These are phyloP conservation scores for Grallaria varia DNA, from an alignment of 2,113 vertebrate species.

Conservation along the genomic window DNA sequence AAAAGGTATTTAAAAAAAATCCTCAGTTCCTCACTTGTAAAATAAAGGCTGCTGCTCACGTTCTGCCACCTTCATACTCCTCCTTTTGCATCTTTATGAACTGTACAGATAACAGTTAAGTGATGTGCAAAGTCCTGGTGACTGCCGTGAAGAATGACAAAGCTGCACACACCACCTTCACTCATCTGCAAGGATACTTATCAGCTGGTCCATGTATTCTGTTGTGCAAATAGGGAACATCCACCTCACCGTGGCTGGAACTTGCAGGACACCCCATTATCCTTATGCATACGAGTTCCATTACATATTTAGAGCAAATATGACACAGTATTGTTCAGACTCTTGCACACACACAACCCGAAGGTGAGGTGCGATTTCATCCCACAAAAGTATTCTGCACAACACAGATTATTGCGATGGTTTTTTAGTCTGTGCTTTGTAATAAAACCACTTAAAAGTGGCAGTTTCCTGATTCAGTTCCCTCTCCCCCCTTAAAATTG, in stretches of 20 bases:
- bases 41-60: neutral
- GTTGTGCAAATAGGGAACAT: neutral
- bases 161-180: neutral
- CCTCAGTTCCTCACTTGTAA: neutral
- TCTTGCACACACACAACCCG: neutral
- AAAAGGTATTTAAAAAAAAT: neutral
- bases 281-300: neutral
- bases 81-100: neutral
- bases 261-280: neutral
- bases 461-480: neutral
- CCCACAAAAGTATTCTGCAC: neutral
- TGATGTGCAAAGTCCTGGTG: neutral
- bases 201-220: neutral
- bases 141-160: neutral
- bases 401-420: neutral
- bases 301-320: neutral
- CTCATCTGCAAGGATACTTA: neutral
- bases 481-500: neutral
- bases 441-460: neutral
- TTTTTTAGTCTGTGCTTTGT: neutral
- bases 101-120: accelerated
- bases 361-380: neutral
- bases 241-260: neutral
- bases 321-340: neutral
- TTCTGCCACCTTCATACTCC: neutral